Conservation (phyloP, 2,113 vertebrate genomes). For the Mesitornis unicolor region DNA sequence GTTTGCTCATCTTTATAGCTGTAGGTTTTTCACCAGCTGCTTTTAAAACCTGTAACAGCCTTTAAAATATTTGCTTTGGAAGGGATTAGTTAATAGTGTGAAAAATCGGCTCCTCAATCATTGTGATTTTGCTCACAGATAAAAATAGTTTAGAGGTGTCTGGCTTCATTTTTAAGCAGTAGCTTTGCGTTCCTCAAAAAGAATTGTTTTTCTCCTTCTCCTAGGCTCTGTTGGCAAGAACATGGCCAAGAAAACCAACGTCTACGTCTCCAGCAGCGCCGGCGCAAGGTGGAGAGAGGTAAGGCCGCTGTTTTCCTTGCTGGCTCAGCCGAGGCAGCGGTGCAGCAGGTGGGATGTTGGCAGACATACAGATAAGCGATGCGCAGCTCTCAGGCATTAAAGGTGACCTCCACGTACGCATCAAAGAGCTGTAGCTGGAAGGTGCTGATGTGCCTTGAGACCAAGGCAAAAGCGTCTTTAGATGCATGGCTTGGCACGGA, state of each 20-base stretch:
- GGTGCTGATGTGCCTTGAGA: background rate
- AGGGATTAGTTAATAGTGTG: background rate
- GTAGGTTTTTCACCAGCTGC: background rate
- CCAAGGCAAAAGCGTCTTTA: background rate
- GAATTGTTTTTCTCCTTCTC: background rate
- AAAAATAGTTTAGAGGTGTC: background rate
- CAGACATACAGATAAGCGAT: fast-evolving
- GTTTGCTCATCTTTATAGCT: background rate
- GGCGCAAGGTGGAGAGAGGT: constrained; percentile 96
- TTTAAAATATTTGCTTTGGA: background rate
- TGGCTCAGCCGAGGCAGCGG: fast-evolving
- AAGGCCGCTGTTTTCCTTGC: background rate
- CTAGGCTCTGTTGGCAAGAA: constrained; percentile 91
- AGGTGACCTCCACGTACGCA: fast-evolving
- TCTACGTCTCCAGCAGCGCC: constrained; percentile 93
- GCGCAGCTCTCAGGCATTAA: background rate
- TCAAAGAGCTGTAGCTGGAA: background rate
- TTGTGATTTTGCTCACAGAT: background rate
- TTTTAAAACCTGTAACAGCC: background rate
- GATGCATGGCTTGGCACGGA: fast-evolving
- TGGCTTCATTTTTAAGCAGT: background rate
- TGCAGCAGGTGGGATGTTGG: background rate
- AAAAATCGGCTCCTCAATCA: background rate
- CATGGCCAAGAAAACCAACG: constrained; percentile 91
- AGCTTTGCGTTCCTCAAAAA: background rate